These are phyloP conservation scores for Mesoligia furuncula DNA, from an alignment of 2,888 invertebrate species.

Conservation along the genomic window DNA sequence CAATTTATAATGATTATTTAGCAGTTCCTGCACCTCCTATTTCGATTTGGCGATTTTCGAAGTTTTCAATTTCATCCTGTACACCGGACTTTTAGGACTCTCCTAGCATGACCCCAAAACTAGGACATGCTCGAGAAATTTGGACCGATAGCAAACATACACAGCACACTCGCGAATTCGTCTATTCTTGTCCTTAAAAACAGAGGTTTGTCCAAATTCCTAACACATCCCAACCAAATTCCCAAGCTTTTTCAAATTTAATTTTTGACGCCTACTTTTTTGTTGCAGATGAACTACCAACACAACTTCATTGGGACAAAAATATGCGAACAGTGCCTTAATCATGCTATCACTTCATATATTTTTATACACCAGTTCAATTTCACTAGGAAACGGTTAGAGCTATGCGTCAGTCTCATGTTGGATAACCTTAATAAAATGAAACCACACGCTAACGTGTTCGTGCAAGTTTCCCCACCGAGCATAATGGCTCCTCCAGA, in stretches of 20 bases:
- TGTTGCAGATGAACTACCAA: constrained; percentile 83
- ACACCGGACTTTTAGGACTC: neutral
- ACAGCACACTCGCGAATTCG: constrained; percentile 16
- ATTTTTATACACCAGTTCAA: constrained; percentile 78
- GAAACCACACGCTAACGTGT: constrained; percentile 72
- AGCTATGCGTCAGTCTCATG: constrained; percentile 78
- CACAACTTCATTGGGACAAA: constrained; percentile 81
- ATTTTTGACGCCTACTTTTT: constrained; percentile 65
- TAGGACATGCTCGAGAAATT: neutral
- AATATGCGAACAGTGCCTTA: constrained; percentile 84
- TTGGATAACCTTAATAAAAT: constrained; percentile 74
- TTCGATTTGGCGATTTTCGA: too few relatives aligned
- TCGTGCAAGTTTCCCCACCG: constrained; percentile 80
- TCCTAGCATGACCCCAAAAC: neutral
- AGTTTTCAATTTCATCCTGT: neutral
- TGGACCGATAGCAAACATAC: neutral
- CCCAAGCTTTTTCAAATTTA: constrained; percentile 13
- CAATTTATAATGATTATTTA: too few relatives aligned
- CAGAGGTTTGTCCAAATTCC: constrained; percentile 12
- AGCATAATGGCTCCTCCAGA: constrained; percentile 76
- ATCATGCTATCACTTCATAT: constrained; percentile 80
- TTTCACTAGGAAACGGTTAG: constrained; percentile 78
- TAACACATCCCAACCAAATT: neutral
- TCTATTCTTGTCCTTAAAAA: constrained; percentile 44
- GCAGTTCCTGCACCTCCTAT: too few relatives aligned